Evolutionary conservation across 2,888 invertebrate species (phyloP).

Genomic region (Philaethria dido): DNA sequence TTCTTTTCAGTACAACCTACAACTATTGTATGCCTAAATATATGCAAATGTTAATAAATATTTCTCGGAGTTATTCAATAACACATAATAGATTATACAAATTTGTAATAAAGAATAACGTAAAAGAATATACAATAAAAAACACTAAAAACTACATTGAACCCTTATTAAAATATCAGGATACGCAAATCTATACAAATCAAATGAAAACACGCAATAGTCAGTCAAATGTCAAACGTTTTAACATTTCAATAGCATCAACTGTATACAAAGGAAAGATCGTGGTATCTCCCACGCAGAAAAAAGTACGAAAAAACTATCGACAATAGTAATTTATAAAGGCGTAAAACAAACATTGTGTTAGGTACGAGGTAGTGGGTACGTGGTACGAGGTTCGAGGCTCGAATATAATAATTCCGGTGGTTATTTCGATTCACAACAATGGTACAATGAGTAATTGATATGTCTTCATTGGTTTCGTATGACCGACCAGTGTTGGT

Average conservation of each 20-base stretch:
- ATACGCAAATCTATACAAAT: conserved; percentile 38
- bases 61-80: not conserved
- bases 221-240: conserved; percentile 52
- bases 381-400: not conserved
- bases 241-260: conserved; percentile 53
- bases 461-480: conserved; percentile 71
- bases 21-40: no score
- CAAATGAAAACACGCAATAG: conserved; percentile 43
- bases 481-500: conserved; percentile 57
- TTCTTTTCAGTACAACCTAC: not conserved
- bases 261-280: conserved; percentile 58
- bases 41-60: no score
- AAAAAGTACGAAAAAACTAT: conserved; percentile 25
- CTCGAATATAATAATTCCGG: conserved; percentile 58
- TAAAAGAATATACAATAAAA: conserved; percentile 12
- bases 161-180: conserved; percentile 28
- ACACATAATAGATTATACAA: conserved; percentile 1
- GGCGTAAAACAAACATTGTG: conserved; percentile 35
- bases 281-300: conserved; percentile 56
- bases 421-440: conserved; percentile 45
- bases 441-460: conserved; percentile 72
- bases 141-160: not conserved
- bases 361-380: conserved; percentile 33
- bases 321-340: conserved; percentile 30
- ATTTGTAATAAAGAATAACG: not conserved